Conservation (phyloP, 92 coral and sea anemone species). For the Nematostella vectensis region DNA sequence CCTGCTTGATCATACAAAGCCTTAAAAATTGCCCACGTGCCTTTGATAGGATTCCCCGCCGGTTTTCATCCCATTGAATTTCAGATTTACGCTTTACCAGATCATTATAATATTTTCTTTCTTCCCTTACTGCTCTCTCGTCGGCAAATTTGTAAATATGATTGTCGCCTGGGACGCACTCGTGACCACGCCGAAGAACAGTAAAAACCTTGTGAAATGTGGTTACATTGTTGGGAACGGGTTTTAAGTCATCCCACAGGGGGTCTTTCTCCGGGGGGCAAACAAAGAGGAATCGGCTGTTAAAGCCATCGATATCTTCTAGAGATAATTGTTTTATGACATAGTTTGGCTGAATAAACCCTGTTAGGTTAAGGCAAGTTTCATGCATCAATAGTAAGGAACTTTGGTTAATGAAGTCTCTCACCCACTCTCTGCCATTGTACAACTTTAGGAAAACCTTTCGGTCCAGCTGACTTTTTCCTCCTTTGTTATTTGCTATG, state of each 20-base stretch:
- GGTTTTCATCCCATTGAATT: too few relatives aligned
- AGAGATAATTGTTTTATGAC: constrained; percentile 9
- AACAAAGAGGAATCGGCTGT: constrained; percentile 17
- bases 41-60: too few relatives aligned
- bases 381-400: not conserved
- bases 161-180: too few relatives aligned
- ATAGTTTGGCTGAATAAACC: constrained; percentile 9
- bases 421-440: constrained; percentile 10
- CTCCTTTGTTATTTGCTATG: constrained; percentile 17
- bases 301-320: constrained; percentile 30
- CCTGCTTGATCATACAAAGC: too few relatives aligned
- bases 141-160: too few relatives aligned
- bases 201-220: too few relatives aligned
- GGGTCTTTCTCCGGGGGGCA: constrained; percentile 33
- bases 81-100: too few relatives aligned
- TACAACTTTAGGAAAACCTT: constrained; percentile 7
- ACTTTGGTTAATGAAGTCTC: constrained; percentile 12
- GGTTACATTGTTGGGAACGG: too few relatives aligned
- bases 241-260: constrained; percentile 19
- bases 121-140: too few relatives aligned
- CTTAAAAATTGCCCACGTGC: too few relatives aligned
- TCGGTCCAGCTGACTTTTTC: constrained; percentile 12
- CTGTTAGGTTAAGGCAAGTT: constrained; percentile 10
- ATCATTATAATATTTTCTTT: too few relatives aligned
- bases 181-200: too few relatives aligned